Conservation (phyloP, 1,140 invertebrate species). For the Vanessa tameamea region DNA sequence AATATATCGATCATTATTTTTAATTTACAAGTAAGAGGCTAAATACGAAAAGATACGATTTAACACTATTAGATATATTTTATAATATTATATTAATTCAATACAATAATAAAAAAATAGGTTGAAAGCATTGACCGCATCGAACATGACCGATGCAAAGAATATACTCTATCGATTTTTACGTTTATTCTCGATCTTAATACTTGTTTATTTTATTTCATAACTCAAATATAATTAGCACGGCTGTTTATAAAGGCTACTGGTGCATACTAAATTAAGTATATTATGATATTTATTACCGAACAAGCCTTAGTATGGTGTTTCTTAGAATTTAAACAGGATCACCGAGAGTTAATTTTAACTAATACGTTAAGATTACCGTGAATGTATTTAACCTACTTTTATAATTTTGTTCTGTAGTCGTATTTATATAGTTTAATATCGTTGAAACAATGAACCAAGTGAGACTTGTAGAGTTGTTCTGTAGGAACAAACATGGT, state of each 20-base stretch:
- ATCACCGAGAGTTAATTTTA: background rate
- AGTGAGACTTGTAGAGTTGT: background rate
- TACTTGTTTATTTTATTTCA: slow-evolving; percentile 1
- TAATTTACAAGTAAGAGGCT: no score
- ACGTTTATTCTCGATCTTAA: background rate
- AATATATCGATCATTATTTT: no score
- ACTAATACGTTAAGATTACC: background rate
- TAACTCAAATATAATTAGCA: background rate
- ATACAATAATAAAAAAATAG: no score
- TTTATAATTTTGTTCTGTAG: background rate
- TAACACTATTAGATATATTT: no score
- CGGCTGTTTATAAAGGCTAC: background rate
- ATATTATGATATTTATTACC: background rate
- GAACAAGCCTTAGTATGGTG: background rate
- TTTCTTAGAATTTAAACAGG: background rate
- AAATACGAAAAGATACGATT: no score
- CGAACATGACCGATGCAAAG: background rate
- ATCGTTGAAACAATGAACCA: background rate
- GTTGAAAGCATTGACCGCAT: background rate
- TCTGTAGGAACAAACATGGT: no score
- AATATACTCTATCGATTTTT: background rate
- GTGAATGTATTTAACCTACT: background rate
- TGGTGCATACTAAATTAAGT: background rate
- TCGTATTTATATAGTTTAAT: no score
- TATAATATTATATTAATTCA: no score